Conservation (phyloP, 2,797 vertebrate genomes). For the Borostomias antarcticus region DNA sequence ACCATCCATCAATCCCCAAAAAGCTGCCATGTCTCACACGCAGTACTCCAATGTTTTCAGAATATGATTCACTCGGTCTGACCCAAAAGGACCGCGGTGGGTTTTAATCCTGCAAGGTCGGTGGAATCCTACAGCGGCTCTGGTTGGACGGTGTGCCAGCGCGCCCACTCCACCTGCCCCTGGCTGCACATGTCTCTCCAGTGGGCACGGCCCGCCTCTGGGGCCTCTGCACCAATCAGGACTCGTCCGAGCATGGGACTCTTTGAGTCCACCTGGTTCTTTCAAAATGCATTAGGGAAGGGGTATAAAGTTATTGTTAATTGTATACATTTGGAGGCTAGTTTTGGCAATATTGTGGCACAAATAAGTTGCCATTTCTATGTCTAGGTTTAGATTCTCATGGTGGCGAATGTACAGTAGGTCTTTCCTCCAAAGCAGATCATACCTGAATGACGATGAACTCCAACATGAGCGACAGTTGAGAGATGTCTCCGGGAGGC, state of each 20-base stretch:
- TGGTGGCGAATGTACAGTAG: neutral
- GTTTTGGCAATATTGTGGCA: neutral
- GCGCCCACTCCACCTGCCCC: conserved; percentile 65
- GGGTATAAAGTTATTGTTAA: neutral
- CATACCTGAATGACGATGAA: conserved; percentile 70
- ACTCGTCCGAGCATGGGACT: conserved; percentile 60
- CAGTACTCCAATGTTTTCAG: too few species aligned
- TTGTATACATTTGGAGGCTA: neutral
- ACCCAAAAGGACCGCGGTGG: neutral
- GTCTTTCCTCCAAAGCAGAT: neutral
- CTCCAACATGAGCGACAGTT: conserved; percentile 62
- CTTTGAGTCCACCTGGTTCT: conserved; percentile 54
- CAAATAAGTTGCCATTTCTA: too few species aligned
- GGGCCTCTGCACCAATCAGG: conserved; percentile 58
- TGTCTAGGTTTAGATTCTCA: too few species aligned
- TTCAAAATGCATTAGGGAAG: conserved; percentile 10
- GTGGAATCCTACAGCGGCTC: conserved; percentile 26
- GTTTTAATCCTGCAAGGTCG: conserved; percentile 1
- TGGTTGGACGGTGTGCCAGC: conserved; percentile 72
- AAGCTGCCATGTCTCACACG: too few species aligned
- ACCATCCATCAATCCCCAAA: too few species aligned
- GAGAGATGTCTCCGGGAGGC: conserved; percentile 66
- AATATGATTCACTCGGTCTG: neutral
- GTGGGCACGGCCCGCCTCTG: conserved; percentile 63
- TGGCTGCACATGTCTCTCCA: conserved; percentile 76